Conservation (phyloP, 2,113 vertebrate genomes). For the Myodes glareolus region DNA sequence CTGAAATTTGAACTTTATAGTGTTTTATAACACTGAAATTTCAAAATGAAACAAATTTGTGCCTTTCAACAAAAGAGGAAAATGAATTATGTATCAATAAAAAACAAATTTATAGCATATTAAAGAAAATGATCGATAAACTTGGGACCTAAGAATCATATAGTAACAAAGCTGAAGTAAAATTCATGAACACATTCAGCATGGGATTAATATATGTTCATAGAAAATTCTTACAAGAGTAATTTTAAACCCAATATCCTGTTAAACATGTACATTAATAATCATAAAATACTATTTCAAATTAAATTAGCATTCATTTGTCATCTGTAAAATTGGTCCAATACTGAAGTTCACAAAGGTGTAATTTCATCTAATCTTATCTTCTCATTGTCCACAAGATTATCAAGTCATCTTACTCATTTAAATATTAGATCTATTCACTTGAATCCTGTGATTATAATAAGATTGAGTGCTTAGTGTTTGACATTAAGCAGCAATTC, state of each 20-base stretch:
- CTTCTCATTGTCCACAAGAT: conserved; percentile 37
- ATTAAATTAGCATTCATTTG: background rate
- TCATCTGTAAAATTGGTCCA: background rate
- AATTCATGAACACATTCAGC: background rate
- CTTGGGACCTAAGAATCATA: background rate
- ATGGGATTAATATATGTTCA: background rate
- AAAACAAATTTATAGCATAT: background rate
- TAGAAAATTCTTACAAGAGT: background rate
- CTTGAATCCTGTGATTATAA: conserved; percentile 65
- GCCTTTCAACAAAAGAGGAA: background rate
- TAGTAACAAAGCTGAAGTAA: background rate
- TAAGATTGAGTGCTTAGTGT: conserved; percentile 59
- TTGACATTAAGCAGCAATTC: conserved; percentile 71
- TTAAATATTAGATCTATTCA: conserved; percentile 67
- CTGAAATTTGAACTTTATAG: background rate
- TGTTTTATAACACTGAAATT: background rate
- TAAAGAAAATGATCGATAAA: background rate
- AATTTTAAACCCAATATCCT: background rate
- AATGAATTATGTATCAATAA: background rate
- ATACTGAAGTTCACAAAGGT: conserved; percentile 31
- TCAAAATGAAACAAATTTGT: background rate
- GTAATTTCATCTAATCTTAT: conserved; percentile 55
- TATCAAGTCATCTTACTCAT: conserved; percentile 49
- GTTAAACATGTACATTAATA: background rate
- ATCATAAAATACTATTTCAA: background rate